Percentiles rank a stretch among this genome's conserved stretches.
phyloP scores from a whole-genome alignment of 2,888 invertebrate genomes.

The Cerastoderma edule region DNA sequence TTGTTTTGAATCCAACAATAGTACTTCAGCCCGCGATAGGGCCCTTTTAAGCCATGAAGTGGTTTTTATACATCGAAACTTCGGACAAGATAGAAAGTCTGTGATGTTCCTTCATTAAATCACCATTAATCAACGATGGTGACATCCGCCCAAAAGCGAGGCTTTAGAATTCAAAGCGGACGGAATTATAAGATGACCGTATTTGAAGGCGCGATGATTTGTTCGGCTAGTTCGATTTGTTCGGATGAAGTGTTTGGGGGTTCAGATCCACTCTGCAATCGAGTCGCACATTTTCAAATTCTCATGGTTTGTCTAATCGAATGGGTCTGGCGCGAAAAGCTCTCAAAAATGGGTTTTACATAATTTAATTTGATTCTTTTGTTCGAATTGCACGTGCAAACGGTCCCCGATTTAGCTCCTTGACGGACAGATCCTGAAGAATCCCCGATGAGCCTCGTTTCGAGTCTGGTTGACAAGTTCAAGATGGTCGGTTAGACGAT shows the following conservation, averaged over 20 bases:
- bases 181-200: not conserved
- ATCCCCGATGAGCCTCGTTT: not conserved
- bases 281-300: slow-evolving; percentile 51
- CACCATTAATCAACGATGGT: slow-evolving; percentile 48
- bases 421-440: slow-evolving; percentile 3
- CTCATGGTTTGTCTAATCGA: slow-evolving; percentile 40
- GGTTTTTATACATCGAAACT: slow-evolving; percentile 41
- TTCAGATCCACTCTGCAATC: slow-evolving; percentile 25
- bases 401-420: slow-evolving; percentile 16
- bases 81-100: slow-evolving; percentile 47
- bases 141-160: slow-evolving; percentile 46
- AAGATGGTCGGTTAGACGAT: slow-evolving; percentile 12
- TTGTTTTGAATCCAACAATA: slow-evolving; percentile 37
- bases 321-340: slow-evolving; percentile 4
- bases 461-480: slow-evolving; percentile 17
- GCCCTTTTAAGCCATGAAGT: slow-evolving; percentile 39
- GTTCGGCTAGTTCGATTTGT: slow-evolving; percentile 39
- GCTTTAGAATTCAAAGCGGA: slow-evolving; percentile 45
- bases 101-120: slow-evolving; percentile 54
- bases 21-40: slow-evolving; percentile 47
- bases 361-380: slow-evolving; percentile 61
- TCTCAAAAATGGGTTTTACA: slow-evolving; percentile 54
- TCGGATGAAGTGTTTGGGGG: slow-evolving; percentile 42
- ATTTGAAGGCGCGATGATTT: slow-evolving; percentile 21
- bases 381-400: slow-evolving; percentile 58